Evolutionary conservation across 2,113 vertebrate genomes (phyloP).

Genomic region (Monarcha castaneiventris): DNA sequence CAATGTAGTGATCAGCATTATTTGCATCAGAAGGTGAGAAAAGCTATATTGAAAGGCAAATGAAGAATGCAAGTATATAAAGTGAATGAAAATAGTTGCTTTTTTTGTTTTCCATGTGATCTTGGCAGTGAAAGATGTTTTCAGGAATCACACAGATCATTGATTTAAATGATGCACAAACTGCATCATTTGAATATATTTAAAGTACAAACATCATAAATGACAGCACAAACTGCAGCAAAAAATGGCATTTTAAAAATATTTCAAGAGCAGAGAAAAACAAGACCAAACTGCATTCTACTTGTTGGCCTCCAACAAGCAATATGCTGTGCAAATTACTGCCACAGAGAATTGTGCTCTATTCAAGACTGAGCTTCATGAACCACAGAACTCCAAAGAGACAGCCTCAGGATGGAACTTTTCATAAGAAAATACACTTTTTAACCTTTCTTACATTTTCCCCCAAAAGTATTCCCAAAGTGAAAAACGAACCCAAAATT

Average conservation of each 20-base stretch:
- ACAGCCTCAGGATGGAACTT: not conserved
- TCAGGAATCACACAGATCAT: not conserved
- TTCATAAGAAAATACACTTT: not conserved
- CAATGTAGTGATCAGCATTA: not conserved
- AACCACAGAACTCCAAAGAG: not conserved
- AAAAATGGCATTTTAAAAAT: not conserved
- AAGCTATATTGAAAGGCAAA: not conserved
- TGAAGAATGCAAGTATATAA: not conserved
- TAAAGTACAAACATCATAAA: not conserved
- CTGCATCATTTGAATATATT: not conserved
- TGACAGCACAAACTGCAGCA: not conserved
- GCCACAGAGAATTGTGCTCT: not conserved
- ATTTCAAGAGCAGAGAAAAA: not conserved
- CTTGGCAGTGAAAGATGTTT: not conserved
- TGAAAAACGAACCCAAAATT: not conserved
- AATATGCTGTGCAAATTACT: not conserved
- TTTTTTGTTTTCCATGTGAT: not conserved
- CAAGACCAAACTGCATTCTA: not conserved
- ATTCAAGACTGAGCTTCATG: not conserved
- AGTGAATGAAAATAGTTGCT: not conserved
- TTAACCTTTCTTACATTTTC: not conserved
- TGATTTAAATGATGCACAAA: not conserved
- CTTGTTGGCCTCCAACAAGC: not conserved
- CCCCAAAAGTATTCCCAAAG: not conserved
- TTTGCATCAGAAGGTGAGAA: not conserved